Evolutionary conservation across 2,888 invertebrate genomes (phyloP), one percentile per base, ranked within the genome.

Genomic region (Serripes groenlandicus): DNA sequence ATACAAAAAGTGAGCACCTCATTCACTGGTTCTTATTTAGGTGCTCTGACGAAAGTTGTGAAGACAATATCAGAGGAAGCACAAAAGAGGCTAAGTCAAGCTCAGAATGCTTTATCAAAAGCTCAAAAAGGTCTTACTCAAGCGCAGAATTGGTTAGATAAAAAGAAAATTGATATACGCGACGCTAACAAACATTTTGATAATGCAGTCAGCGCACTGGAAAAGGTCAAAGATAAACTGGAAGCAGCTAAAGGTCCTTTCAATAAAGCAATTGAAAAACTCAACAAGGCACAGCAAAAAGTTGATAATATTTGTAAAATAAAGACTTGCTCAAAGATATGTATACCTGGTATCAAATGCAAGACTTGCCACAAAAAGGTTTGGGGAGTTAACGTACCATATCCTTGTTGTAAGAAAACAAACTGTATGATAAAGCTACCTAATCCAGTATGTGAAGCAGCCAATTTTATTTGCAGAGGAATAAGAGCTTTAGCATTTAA

Each of bases 241-340:
- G 87, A 88, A 49, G 70, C 54, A 26, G 84, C 86, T 15, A 87
- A 84, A 58, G 79, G 68, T 15, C 88, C 88, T 2, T 84, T 81
- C 68, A 4, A 79, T 30, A 56, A 34, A 52, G 88, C 88, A 9
- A 23, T 84, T 18, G 56, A 72, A 34, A 79, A 74, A 42, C 60
- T 88, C 3, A 32, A 83, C n/a, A 32, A 34, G 15, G 88, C 86
- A 4, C 86, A 88, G 56, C 81, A 68, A 69, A 66, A 78, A 15
- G 80, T 88, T 26, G 87, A 88, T 64, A 84, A 84, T 35, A 69
- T 88, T 5, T 88, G 88, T 72, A 78, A 60, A 71, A 87, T 88
- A 7, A 81, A 64, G 60, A 35, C 28, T 1, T 88, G 88, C 60
- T 11, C n/a, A 3, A 56, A 66, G 21, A 49, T 88, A 18, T 88